Conservation (phyloP, 2,113 vertebrate genomes). For the Physeter macrocephalus region DNA sequence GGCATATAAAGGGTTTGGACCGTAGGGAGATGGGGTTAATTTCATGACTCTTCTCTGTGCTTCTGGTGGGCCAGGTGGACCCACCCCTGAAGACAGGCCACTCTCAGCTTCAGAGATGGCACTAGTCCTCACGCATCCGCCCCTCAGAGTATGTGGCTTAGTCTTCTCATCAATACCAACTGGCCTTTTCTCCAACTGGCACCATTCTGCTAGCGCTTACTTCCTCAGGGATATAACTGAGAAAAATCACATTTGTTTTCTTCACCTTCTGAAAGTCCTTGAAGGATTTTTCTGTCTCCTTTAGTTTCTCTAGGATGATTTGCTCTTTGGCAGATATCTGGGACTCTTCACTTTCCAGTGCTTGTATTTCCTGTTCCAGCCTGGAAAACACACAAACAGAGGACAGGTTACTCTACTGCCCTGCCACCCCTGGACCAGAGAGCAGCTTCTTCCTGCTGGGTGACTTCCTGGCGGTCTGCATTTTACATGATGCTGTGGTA, state of each 20-base stretch:
- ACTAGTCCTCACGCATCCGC: not conserved
- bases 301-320: constrained; percentile 92
- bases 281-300: constrained; percentile 93
- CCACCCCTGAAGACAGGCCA: not conserved
- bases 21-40: not conserved
- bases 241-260: not conserved
- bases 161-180: not conserved
- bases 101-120: not conserved
- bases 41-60: not conserved
- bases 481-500: not conserved
- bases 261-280: constrained; percentile 94
- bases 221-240: not conserved
- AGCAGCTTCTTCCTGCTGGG: constrained; percentile 14
- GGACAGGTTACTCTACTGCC: constrained; percentile 58
- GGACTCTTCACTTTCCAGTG: constrained; percentile 94
- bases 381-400: constrained; percentile 82
- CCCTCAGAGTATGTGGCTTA: not conserved
- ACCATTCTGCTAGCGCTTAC: not conserved
- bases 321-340: constrained; percentile 98
- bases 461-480: not conserved
- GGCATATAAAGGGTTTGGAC: not conserved
- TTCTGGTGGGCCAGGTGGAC: not conserved
- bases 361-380: constrained; percentile 92
- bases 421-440: not conserved
- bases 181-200: not conserved